Conservation (phyloP, 2,113 vertebrate genomes). For the Perccottus glenii region DNA sequence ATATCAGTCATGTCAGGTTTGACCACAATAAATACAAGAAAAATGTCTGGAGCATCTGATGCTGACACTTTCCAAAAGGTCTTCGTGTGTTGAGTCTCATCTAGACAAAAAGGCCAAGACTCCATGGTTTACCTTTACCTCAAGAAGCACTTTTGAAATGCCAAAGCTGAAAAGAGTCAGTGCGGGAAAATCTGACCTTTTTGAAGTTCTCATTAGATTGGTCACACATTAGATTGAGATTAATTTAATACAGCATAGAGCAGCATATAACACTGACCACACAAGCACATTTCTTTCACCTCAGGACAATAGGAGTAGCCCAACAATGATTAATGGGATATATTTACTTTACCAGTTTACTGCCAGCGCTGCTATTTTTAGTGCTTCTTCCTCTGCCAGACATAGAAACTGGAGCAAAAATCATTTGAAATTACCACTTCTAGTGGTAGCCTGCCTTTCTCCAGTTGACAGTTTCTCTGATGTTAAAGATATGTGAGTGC, state of each 20-base stretch:
- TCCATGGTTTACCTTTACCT: constrained; percentile 32
- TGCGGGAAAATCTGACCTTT: constrained; percentile 64
- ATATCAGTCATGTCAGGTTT: constrained; percentile 25
- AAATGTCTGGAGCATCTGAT: constrained; percentile 5
- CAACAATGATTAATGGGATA: constrained; percentile 59
- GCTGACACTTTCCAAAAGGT: constrained; percentile 23
- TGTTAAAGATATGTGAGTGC: constrained; percentile 29
- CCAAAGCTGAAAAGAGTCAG: constrained; percentile 49
- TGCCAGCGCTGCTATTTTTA: constrained; percentile 62
- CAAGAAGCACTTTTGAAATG: constrained; percentile 42
- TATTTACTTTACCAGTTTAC: constrained; percentile 54
- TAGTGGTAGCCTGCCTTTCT: constrained; percentile 32
- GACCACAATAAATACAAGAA: constrained; percentile 1
- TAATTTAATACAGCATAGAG: constrained; percentile 39
- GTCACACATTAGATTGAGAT: constrained; percentile 47
- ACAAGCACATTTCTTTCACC: constrained; percentile 27
- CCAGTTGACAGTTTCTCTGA: constrained; percentile 22
- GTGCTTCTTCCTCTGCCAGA: constrained; percentile 56
- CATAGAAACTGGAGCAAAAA: constrained; percentile 55
- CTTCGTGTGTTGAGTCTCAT: constrained; percentile 26
- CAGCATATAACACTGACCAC: constrained; percentile 34
- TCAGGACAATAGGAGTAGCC: constrained; percentile 45
- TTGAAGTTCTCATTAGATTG: constrained; percentile 50
- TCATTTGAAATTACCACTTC: constrained; percentile 40
- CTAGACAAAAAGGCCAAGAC: constrained; percentile 34